These are phyloP conservation scores for Stramonita haemastoma DNA, from an alignment of 2,888 invertebrate genomes.

Conservation along the genomic window DNA sequence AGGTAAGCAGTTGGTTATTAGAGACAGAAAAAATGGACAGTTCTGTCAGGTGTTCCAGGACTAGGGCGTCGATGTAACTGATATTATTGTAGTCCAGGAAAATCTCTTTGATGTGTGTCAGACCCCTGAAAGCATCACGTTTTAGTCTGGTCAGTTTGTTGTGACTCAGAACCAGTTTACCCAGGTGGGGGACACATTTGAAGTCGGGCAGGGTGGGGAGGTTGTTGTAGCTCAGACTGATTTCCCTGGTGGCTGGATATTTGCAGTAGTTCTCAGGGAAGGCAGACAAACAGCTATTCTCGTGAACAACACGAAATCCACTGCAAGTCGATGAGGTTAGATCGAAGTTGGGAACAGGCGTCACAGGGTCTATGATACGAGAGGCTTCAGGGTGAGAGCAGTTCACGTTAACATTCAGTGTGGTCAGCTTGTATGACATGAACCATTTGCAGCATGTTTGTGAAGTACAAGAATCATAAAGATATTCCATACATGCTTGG, in stretches of 20 bases:
- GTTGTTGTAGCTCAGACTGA: conserved; percentile 8
- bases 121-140: conserved; percentile 8
- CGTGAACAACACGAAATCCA: background rate
- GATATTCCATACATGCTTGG: background rate
- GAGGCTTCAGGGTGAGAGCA: conserved; percentile 2
- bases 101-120: conserved; percentile 7
- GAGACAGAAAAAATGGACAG: conserved; percentile 24
- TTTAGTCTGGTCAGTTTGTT: background rate
- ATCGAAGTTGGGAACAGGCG: background rate
- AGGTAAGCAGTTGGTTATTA: background rate
- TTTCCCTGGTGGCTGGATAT: background rate
- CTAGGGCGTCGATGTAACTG: conserved; percentile 20
- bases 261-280: conserved; percentile 23
- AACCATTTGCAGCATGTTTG: background rate
- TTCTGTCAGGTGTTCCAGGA: background rate
- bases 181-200: background rate
- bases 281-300: conserved; percentile 18
- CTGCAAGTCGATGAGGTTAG: background rate
- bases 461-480: background rate
- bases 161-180: conserved; percentile 9
- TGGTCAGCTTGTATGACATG: background rate
- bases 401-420: conserved; percentile 6
- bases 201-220: conserved; percentile 5
- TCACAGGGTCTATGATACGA: background rate
- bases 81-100: conserved; percentile 26